phyloP scores from a whole-genome alignment of 2,113 vertebrate genomes.

The Heterotilapia buettikoferi region DNA sequence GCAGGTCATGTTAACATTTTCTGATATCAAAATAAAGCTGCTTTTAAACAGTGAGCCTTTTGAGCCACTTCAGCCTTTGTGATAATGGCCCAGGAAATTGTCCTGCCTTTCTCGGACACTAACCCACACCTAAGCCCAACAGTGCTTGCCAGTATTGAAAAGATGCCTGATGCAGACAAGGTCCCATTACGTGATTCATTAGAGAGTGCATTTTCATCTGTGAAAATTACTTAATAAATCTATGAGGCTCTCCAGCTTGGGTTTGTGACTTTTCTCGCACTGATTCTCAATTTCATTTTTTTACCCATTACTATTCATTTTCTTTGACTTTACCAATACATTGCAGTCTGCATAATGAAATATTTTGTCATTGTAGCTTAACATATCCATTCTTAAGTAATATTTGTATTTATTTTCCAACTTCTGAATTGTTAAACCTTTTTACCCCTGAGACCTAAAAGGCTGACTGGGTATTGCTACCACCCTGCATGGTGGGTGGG shows the following conservation, averaged over 20 bases:
- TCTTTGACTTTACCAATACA: rapidly evolving
- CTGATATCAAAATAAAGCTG: background rate
- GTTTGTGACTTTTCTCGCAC: background rate
- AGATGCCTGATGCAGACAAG: background rate
- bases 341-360: background rate
- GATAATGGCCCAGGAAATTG: background rate
- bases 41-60: background rate
- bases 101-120: background rate
- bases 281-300: background rate
- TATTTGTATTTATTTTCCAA: background rate
- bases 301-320: background rate
- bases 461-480: background rate
- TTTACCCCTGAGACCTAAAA: background rate
- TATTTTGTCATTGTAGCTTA: background rate
- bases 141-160: background rate
- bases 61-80: background rate
- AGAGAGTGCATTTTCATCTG: background rate
- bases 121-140: background rate
- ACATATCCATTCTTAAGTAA: background rate
- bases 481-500: background rate
- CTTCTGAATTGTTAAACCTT: background rate
- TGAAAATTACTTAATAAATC: background rate
- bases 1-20: background rate
- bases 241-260: background rate
- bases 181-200: background rate